Conservation (phyloP, 2,888 invertebrate genomes). For the Drosophila prolongata region DNA sequence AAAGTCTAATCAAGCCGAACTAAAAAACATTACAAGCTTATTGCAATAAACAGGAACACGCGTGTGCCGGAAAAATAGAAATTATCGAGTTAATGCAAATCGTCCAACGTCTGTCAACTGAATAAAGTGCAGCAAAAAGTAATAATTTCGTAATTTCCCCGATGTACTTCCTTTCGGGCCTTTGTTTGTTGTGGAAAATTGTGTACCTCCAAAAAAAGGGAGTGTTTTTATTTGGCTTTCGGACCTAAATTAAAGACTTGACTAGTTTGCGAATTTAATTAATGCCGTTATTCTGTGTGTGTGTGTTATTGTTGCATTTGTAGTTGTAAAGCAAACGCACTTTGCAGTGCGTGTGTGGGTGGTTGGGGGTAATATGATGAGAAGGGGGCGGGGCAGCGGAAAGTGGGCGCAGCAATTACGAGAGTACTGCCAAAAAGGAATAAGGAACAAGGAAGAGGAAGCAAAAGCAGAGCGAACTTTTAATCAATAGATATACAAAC, state of each 20-base stretch:
- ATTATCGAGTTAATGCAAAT: background rate
- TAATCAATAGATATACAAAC: constrained; percentile 71
- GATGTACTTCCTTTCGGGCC: constrained; percentile 43
- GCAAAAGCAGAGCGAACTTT: constrained; percentile 64
- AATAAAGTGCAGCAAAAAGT: constrained; percentile 46
- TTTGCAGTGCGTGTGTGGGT: constrained; percentile 23
- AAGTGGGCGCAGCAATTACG: constrained; percentile 55
- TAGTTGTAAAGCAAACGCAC: constrained; percentile 26
- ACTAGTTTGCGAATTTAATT: constrained; percentile 27
- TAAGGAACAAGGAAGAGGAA: constrained; percentile 50
- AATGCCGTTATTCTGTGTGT: constrained; percentile 21
- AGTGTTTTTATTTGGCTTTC: constrained; percentile 48
- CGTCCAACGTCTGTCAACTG: constrained; percentile 27
- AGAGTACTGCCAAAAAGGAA: constrained; percentile 50
- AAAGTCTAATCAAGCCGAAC: constrained; percentile 28
- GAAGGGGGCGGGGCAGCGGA: constrained; percentile 13
- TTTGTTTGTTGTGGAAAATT: constrained; percentile 79
- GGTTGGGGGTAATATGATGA: constrained; percentile 4
- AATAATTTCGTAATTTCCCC: constrained; percentile 38
- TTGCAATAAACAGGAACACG: constrained; percentile 34
- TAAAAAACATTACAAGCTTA: constrained; percentile 8
- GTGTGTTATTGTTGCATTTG: constrained; percentile 41
- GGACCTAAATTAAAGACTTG: constrained; percentile 1
- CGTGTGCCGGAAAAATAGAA: background rate
- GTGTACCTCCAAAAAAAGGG: constrained; percentile 67